Conservation (phyloP, 2,888 invertebrate species). For the Leistus spinibarbis region DNA sequence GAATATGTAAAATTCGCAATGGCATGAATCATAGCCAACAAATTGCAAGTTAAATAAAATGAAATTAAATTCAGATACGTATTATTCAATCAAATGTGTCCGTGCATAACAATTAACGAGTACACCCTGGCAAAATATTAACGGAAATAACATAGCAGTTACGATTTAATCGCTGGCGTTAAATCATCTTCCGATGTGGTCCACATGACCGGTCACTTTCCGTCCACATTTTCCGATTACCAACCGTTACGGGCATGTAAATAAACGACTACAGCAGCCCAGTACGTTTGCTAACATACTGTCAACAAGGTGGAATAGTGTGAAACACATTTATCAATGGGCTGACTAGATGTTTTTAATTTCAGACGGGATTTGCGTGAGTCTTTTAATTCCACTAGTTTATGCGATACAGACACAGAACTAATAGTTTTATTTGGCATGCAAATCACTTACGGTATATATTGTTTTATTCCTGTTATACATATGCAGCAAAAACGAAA, state of each 20-base stretch:
- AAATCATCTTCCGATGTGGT: slow-evolving; percentile 22
- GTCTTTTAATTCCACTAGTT: neutral
- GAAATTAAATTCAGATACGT: too few species aligned
- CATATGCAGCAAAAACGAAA: neutral
- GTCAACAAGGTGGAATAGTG: neutral
- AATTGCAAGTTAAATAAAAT: too few species aligned
- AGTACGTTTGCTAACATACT: neutral
- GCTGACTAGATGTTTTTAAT: neutral
- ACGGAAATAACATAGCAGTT: neutral
- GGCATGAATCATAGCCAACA: too few species aligned
- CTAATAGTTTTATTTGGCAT: neutral
- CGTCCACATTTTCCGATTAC: slow-evolving; percentile 24
- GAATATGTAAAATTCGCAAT: too few species aligned
- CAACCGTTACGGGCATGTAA: slow-evolving; percentile 12
- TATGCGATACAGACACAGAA: neutral
- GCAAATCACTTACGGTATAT: neutral
- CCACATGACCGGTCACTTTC: neutral
- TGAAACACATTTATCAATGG: neutral
- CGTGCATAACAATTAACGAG: neutral
- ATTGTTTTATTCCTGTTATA: neutral
- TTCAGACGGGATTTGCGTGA: neutral
- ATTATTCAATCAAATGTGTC: too few species aligned
- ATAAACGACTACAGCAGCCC: slow-evolving; percentile 4
- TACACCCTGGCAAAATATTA: neutral
- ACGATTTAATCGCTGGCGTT: slow-evolving; percentile 2